Base-by-base conservation (phyloP, 2,113 vertebrate species). In the Eptesicus fuscus region DNA sequence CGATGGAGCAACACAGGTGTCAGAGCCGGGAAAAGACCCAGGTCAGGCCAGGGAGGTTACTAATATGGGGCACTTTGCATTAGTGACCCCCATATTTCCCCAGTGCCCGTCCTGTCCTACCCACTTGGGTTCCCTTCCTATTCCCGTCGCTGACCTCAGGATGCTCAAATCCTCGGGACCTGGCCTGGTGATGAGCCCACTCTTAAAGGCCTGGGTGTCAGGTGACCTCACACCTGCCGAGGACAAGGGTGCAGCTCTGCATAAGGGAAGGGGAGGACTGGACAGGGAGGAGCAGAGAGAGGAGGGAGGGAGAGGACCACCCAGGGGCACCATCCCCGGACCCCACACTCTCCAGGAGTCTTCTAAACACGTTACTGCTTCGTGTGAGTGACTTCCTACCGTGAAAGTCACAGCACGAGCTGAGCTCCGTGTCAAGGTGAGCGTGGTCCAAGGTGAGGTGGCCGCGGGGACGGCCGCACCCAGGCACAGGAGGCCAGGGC, bases 211-310 rank as follows among this genome's bases (percentile, higher is more conserved):
- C 73, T 51, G 25, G 18, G 16, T 32, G 65, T 78, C 83, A 42
- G 65, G 11, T 1, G 16, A 30, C 10, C 42, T 70, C 47, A 13
- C 28, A 8, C 9, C 40, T 37, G 4, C 40, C n/a, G 4, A 77
- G 37, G 30, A 28, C 1, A 4, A 40, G n/a, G 40, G 28, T 40
- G 10, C 35, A 12, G 12, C 0, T 30, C 65, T 42, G 3, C 2
- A 1, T 49, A 12, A 35, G 16, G 9, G 25, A 59, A 23, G 11
- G 3, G 23, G 11, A 51, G 40, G 40, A 42, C 2, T 25, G 20
- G 14, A 20, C 67, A 17, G 70, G 4, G 13, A 17, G 0, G n/a
- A 32, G 12, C 3, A 35, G 65, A 78, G 44, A 42, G 2, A 4
- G 18, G 40, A 77, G 7, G n/a, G 4, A 76, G n/a, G n/a, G 32